These are phyloP conservation scores for Icerya purchasi DNA, from an alignment of 2,888 invertebrate species.

Conservation along the genomic window DNA sequence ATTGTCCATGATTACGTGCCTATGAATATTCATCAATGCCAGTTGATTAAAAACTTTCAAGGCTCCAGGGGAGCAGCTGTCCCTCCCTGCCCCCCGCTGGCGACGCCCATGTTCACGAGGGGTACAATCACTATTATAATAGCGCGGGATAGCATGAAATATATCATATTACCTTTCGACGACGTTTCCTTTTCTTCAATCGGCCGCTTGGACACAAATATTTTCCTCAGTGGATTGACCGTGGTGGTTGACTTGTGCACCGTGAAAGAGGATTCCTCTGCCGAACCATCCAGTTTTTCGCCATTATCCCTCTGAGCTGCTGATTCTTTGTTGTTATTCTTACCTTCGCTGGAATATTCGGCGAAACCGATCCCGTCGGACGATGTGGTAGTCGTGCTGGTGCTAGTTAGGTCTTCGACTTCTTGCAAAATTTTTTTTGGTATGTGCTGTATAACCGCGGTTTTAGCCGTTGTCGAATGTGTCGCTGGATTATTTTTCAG, in stretches of 20 bases:
- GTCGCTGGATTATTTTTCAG: slow-evolving; percentile 14
- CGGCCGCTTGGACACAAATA: slow-evolving; percentile 19
- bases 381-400: background rate
- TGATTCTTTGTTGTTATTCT: no score
- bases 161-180: no score
- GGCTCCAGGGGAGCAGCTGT: no score
- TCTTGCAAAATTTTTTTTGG: slow-evolving; percentile 14
- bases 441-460: slow-evolving; percentile 19
- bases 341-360: no score
- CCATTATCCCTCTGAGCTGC: no score
- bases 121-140: no score
- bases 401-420: slow-evolving; percentile 1
- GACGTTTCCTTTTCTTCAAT: slow-evolving; percentile 8
- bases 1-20: no score
- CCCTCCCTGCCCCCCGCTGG: no score
- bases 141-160: no score
- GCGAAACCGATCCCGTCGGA: background rate
- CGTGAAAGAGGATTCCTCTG: background rate
- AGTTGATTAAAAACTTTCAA: no score
- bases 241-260: background rate
- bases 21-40: no score
- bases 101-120: no score
- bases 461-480: slow-evolving; percentile 11
- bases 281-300: background rate
- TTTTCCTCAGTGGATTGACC: slow-evolving; percentile 12